Conservation (phyloP, 2,113 vertebrate genomes). For the Vidua macroura region DNA sequence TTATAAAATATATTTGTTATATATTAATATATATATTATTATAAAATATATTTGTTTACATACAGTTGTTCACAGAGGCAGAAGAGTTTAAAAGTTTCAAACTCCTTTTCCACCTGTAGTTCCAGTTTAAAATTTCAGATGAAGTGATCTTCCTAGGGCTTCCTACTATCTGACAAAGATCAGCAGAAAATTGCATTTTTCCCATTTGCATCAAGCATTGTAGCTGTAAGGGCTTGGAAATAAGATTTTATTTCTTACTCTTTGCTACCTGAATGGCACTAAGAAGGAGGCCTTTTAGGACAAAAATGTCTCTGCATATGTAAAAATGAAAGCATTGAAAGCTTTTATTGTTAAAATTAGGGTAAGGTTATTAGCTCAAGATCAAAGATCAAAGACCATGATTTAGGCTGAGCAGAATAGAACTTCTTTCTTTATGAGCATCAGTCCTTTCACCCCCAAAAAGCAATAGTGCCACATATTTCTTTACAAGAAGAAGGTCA, state of each 20-base stretch:
- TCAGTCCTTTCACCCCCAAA: not conserved
- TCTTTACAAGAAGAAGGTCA: not conserved
- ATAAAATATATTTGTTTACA: not conserved
- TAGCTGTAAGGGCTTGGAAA: not conserved
- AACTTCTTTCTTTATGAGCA: not conserved
- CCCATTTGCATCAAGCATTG: not conserved
- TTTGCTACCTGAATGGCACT: not conserved
- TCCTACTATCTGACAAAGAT: not conserved
- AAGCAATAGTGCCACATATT: fast-evolving
- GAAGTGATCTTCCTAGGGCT: not conserved
- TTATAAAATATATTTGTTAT: not conserved
- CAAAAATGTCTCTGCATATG: not conserved
- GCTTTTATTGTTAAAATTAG: not conserved
- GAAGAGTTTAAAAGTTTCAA: not conserved
- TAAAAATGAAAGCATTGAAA: not conserved
- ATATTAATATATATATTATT: not conserved
- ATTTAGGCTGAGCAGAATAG: not conserved
- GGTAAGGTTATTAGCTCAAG: not conserved
- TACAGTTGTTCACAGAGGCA: not conserved
- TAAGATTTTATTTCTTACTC: not conserved
- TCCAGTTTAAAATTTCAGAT: not conserved
- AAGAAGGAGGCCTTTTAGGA: not conserved
- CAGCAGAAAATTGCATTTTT: not conserved
- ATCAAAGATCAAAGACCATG: not conserved
- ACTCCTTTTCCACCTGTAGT: not conserved